Base-by-base conservation (phyloP, 2,797 vertebrate species). In the Dryobates pubescens region DNA sequence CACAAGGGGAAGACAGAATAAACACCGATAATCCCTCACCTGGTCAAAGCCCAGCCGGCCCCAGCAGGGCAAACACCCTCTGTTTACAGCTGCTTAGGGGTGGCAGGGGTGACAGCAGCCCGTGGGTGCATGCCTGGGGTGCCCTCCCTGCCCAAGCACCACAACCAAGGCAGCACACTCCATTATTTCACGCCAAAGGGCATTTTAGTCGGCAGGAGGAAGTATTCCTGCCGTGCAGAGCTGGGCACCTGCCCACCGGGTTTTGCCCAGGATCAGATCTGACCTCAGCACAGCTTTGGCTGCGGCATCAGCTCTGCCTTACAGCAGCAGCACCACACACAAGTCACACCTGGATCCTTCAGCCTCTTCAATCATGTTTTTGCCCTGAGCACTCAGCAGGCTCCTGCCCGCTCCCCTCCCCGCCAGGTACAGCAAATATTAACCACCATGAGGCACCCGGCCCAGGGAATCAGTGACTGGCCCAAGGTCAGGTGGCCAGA, bases 341-440 rank as follows among this genome's bases (percentile, higher is more conserved):
- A 13, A 2, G 3, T 38, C 82, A 27, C 17, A 38, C 19, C 54
- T 13, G 41, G 2, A 24, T 34, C 69, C 73, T 32, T 0, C 0
- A 45, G 82, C 67, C 58, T 56, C 80, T 36, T 10, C 3, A 26
- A 3, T 0, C 6, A 24, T 26, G 11, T 26, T 54, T 67, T 10
- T 14, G 17, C 20, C 78, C 29, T 59, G 49, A 10, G 64, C 78
- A 41, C 74, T 70, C 91, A 82, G 51, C 0, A 0, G 34, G 56
- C 20, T 77, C 72, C 89, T 51, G 67, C 85, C 59, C 1, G 16
- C 81, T 86, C 68, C 80, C 26, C 73, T 68, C 82, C 4, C 3
- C 12, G 0, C 27, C 88, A 64, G 84, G 92, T 53, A 96, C 94
- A 92, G 95, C 23, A 94, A 96, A 96, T 63, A 96, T 95, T 94